These are phyloP conservation scores for Parus major DNA, from an alignment of 2,113 vertebrate genomes.

Conservation along the genomic window DNA sequence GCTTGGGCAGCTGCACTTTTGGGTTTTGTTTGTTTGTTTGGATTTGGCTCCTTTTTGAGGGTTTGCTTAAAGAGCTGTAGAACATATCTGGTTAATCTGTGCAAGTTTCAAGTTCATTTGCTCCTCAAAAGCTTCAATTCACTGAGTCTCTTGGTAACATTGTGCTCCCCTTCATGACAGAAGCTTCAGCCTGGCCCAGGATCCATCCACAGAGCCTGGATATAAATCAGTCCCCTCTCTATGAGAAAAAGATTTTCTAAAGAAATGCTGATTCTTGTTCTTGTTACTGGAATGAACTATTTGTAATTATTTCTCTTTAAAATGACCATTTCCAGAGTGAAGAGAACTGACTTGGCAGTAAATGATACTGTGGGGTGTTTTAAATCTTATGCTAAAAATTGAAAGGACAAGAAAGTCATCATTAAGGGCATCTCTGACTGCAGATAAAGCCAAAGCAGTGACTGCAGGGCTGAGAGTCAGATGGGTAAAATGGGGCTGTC, in stretches of 20 bases:
- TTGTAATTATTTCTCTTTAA: neutral
- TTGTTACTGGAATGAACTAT: neutral
- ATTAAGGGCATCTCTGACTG: neutral
- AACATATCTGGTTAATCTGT: neutral
- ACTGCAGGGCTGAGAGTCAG: neutral
- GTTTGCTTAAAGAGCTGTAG: neutral
- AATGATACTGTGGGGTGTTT: neutral
- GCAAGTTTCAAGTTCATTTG: neutral
- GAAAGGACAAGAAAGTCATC: neutral
- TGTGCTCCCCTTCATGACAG: accelerated
- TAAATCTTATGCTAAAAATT: neutral
- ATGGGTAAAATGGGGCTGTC: neutral
- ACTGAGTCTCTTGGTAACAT: neutral
- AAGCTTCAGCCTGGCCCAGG: neutral
- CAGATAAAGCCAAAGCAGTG: neutral
- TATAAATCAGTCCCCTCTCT: neutral
- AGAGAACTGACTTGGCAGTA: neutral
- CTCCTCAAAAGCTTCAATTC: neutral
- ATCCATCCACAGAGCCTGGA: neutral
- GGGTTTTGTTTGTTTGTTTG: neutral
- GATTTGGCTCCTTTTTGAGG: neutral
- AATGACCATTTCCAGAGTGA: neutral
- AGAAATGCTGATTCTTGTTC: conserved; percentile 12
- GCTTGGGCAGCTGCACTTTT: neutral
- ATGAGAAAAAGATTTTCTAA: neutral